Percentiles rank a stretch among this genome's conserved stretches.
These are phyloP conservation scores for Spodoptera exigua DNA, from an alignment of 2,888 invertebrate species.

Conservation along the genomic window DNA sequence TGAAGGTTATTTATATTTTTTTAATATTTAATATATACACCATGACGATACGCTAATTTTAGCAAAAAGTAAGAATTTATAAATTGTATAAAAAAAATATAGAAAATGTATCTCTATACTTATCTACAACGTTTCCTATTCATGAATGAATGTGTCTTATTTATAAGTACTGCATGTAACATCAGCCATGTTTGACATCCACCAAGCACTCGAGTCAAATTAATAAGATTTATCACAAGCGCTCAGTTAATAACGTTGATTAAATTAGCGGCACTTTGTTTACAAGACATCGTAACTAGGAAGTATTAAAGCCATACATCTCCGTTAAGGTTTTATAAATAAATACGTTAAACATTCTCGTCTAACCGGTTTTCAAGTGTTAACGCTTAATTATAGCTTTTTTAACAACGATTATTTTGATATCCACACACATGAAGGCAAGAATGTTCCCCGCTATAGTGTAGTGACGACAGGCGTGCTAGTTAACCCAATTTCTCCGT, in stretches of 20 bases:
- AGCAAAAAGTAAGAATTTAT: too few relatives aligned
- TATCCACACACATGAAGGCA: slow-evolving; percentile 34
- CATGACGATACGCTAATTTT: too few relatives aligned
- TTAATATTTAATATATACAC: too few relatives aligned
- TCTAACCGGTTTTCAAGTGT: slow-evolving; percentile 36
- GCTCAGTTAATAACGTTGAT: slow-evolving; percentile 18
- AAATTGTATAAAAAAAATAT: too few relatives aligned
- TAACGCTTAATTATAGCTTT: slow-evolving; percentile 34
- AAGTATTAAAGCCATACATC: slow-evolving; percentile 19
- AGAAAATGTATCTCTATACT: too few relatives aligned
- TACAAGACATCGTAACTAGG: slow-evolving; percentile 41
- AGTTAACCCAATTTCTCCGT: slow-evolving; percentile 43
- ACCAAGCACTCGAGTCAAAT: slow-evolving; percentile 4
- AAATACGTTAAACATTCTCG: slow-evolving; percentile 34
- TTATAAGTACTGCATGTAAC: too few relatives aligned
- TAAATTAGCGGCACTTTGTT: slow-evolving; percentile 36
- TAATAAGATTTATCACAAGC: slow-evolving; percentile 30
- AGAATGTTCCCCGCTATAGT: slow-evolving; percentile 25
- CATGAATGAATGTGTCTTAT: too few relatives aligned
- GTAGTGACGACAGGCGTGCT: slow-evolving; percentile 33
- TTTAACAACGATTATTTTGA: slow-evolving; percentile 46
- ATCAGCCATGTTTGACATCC: slow-evolving; percentile 2
- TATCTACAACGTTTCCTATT: too few relatives aligned
- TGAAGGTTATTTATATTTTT: too few relatives aligned
- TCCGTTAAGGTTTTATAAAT: slow-evolving; percentile 21